Evolutionary conservation across 2,888 invertebrate species (phyloP), one percentile per base, ranked within the genome.

Genomic region (Didymodactylos carnosus): DNA sequence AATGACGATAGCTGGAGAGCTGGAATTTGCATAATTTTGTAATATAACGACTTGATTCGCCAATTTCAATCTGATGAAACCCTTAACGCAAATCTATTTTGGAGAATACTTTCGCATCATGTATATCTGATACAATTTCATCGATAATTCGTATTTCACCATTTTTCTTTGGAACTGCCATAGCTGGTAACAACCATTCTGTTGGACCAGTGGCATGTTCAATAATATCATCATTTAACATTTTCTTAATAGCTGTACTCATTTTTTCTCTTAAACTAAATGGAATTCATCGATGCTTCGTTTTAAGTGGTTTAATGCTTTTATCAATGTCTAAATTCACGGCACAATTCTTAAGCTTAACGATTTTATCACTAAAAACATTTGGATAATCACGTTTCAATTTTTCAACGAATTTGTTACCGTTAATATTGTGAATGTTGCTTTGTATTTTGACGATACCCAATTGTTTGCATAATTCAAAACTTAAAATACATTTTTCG

Each of bases 41-140:
- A 8, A 77, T 78, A 69, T 77, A 73, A 25, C 78, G 62, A 14
- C 75, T 77, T 3, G 73, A 43, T 29, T 75, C 71, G 16, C 77
- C 76, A 0, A 78, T 71, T 53, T 77, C 77, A 10, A 78, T 69
- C 72, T 78, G 79, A 70, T 78, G 77, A 71, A 78, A 78, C 7
- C 76, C 78, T 27, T 75, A 70, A 39, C 73, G 75, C 16, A 78
- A 73, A 69, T 77, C 77, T 0, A 78, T 43, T 71, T 23, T 71
- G 19, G 71, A 71, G 40, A 71, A 71, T 10, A 43, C 29, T 23
- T 10, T 25, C 2, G 77, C 75, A 13, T 76, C 76, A 69, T 41
- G 76, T 27, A 25, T 62, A 16, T 53, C 27, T 35, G 51, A 40
- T 19, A 29, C 25, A 27, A 71, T 51, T 14, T 40, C 16, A 40